These are phyloP conservation scores for Scortum barcoo DNA, from an alignment of 2,113 vertebrate genomes.

Conservation along the genomic window DNA sequence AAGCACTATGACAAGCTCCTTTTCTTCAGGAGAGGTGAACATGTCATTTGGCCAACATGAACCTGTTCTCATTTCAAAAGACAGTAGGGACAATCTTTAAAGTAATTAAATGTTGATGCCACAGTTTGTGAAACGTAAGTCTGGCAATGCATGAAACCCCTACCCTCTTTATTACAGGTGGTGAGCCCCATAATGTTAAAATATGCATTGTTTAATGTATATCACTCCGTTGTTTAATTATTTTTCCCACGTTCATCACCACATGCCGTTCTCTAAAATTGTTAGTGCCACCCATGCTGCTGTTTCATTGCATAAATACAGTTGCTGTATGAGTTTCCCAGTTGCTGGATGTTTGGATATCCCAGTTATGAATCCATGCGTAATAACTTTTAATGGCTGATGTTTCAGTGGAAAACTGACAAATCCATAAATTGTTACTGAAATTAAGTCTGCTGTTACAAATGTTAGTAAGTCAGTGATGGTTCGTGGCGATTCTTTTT, in stretches of 20 bases:
- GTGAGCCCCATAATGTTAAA: conserved; percentile 27
- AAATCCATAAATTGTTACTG: conserved; percentile 1
- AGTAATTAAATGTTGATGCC: conserved; percentile 5
- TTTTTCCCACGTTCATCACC: conserved; percentile 6
- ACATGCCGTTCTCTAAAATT: conserved; percentile 3
- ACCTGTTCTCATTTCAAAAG: not conserved
- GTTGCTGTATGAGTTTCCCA: not conserved
- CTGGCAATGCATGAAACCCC: not conserved
- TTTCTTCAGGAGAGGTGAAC: not conserved
- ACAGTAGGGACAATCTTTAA: not conserved
- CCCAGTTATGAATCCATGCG: not conserved
- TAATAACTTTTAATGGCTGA: not conserved
- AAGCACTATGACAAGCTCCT: conserved; percentile 7
- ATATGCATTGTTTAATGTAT: conserved; percentile 11
- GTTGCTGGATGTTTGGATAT: not conserved
- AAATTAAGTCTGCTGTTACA: not conserved
- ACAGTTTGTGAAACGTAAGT: conserved; percentile 11
- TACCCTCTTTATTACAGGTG: conserved; percentile 1
- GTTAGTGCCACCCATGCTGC: conserved; percentile 5
- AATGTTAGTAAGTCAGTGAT: not conserved
- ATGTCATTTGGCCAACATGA: not conserved
- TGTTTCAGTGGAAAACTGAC: not conserved
- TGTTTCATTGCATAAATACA: conserved; percentile 11
- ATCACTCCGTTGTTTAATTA: conserved; percentile 16
- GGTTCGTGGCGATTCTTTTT: not conserved